Evolutionary conservation across 2,797 vertebrate species (phyloP).

Genomic region (Kryptopterus vitreolus): DNA sequence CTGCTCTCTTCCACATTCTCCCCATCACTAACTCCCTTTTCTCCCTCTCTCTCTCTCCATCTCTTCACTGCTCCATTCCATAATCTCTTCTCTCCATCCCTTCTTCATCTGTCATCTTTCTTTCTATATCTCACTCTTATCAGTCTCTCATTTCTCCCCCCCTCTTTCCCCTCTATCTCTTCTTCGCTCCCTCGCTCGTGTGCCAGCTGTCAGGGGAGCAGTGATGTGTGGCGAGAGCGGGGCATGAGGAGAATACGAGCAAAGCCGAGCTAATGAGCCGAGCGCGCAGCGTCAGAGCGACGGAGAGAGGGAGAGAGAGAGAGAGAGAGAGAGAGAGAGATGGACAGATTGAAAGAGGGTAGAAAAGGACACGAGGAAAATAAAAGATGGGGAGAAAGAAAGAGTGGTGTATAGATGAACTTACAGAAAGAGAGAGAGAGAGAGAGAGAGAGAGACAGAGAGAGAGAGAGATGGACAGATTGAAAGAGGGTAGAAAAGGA

Average conservation of each 20-base stretch:
- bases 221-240: slow-evolving; percentile 36
- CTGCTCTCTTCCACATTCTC: not conserved
- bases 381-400: too few relatives aligned
- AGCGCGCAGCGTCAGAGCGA: slow-evolving; percentile 15
- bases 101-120: slow-evolving; percentile 8
- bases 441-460: too few relatives aligned
- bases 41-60: not conserved
- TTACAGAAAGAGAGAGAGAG: too few relatives aligned
- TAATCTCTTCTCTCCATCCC: slow-evolving; percentile 40
- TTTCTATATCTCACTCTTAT: not conserved
- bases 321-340: slow-evolving; percentile 2
- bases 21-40: not conserved
- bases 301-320: not conserved
- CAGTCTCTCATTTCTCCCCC: not conserved
- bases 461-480: too few relatives aligned
- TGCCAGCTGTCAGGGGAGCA: slow-evolving; percentile 50
- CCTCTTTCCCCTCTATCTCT: not conserved
- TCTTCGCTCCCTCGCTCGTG: not conserved
- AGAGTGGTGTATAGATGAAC: too few relatives aligned
- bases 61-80: slow-evolving; percentile 12
- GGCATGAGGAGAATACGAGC: slow-evolving; percentile 52
- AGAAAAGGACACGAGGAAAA: too few relatives aligned
- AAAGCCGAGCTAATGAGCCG: slow-evolving; percentile 43
- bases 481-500: too few relatives aligned
- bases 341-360: too few relatives aligned